Evolutionary conservation across 2,113 vertebrate genomes (phyloP), one percentile per base, ranked within the genome.

Genomic region (Microcebus jonahi): DNA sequence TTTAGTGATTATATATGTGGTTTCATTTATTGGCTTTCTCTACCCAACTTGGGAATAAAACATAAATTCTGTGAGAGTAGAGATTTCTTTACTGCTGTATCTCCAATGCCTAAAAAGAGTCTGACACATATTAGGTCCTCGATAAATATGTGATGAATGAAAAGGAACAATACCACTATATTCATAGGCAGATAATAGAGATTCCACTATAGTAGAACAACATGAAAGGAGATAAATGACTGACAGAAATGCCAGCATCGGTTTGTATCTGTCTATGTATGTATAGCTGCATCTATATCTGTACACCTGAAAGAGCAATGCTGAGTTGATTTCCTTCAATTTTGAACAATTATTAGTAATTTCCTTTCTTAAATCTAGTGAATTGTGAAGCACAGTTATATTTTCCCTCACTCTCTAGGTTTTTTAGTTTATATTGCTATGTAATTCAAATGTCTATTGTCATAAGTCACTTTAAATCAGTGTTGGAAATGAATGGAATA

Each of bases 301-400:
- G 50, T 55, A 73, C 70, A 87, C 7, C 18, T 87, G 42, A 94
- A 91, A 89, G 17, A 96, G 8, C 25, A 88, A 80, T 88, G 45
- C 15, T 88, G 20, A 90, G 10, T 39, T 97, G 31, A 82, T 85
- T 84, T 92, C 18, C 14, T 96, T 86, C 15, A 45, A 71, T 73
- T 91, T 87, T 48, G 29, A 94, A 92, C 68, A 89, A 80, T 65
- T 90, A 88, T 42, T 27, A 83, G 13, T 53, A 48, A 65, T 92
- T 89, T 90, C 12, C 71, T 77, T 13, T 42, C 25, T 65, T 76
- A 80, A 97, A 96, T 25, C 9, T 71, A 91, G 39, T 96, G 88
- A 71, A 73, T 14, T 90, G 34, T 94, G 20, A 97, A 96, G 3
- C 11, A 86, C 0, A 55, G 48, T 76, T 29, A 77, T 50, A 87